Base-by-base conservation (phyloP, 1,140 invertebrate genomes). In the Leptinotarsa lineolata region DNA sequence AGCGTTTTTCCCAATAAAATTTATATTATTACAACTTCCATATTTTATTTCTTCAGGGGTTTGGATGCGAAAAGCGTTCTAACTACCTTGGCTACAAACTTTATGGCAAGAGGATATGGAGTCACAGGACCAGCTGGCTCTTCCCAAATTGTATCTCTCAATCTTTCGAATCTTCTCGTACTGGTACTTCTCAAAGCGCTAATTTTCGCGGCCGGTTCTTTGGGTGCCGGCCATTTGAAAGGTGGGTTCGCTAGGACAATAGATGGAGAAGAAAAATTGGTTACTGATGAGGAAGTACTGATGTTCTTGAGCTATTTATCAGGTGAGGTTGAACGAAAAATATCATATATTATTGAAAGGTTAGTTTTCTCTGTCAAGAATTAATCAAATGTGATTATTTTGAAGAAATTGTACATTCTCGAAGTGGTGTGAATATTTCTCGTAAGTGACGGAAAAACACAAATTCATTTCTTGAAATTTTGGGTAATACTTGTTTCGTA, bases 121-220 rank as follows among this genome's bases (percentile, higher is more conserved):
- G 68, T 75, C 0, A 78, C 80, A 16, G 77, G 74, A 45, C 68
- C 73, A 13, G 76, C 66, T 12, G 81, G 80, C 69, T 76, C 75
- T 59, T 82, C 80, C 4, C 84, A 94, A 91, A 91, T 95, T 1
- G 86, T 95, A 8, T 95, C 93, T 77, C 82, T 95, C 21, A 95
- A 95, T 84, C 83, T 95, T 24, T 94, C 93, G 0, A 95, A 95
- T 83, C 84, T 95, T 72, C 84, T 95, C 44, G 89, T 95, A 64
- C 86, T 95, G 20, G 85, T 95, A 39, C 87, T 95, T 4, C 86
- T 96, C 39, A 95, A 95, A 86, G 92, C 92, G 0, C 85, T 95
- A 0, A 91, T 95, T 44, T 90, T 94, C 67, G 92, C 93, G 3
- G 92, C 93, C 39, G 92, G 92, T 0, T 90, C 92, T 78, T 86